These are phyloP conservation scores for Apostichopus parvimensis DNA, from an alignment of 35 echinoderm and acorn worm genomes.

Conservation along the genomic window DNA sequence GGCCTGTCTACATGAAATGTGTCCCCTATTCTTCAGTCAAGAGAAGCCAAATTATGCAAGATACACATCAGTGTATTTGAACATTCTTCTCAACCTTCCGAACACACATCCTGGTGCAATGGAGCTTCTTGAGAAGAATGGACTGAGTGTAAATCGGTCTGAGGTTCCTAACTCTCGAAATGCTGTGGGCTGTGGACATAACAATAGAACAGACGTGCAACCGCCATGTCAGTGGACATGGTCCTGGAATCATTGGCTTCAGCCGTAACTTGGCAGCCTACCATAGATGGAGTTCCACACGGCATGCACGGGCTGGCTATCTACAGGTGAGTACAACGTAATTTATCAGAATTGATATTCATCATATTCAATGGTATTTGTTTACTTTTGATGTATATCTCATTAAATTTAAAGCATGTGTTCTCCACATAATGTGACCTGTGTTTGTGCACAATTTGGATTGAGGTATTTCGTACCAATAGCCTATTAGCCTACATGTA, in stretches of 20 bases:
- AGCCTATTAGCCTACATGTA: too few species aligned
- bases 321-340: slow-evolving; percentile 35
- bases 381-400: neutral
- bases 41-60: slow-evolving; percentile 61
- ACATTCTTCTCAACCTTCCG: slow-evolving; percentile 48
- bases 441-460: too few species aligned
- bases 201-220: slow-evolving; percentile 67
- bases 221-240: slow-evolving; percentile 51
- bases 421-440: too few species aligned
- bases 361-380: too few species aligned
- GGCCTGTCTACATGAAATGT: slow-evolving; percentile 63
- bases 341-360: neutral
- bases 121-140: slow-evolving; percentile 56
- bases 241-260: slow-evolving; percentile 60
- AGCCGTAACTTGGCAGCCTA: slow-evolving; percentile 54
- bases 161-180: slow-evolving; percentile 53
- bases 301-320: slow-evolving; percentile 53
- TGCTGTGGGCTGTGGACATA: slow-evolving; percentile 51
- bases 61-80: slow-evolving; percentile 55
- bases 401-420: too few species aligned
- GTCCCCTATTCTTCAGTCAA: slow-evolving; percentile 62
- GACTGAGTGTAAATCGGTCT: slow-evolving; percentile 59
- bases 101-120: slow-evolving; percentile 49
- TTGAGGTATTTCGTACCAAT: too few species aligned
- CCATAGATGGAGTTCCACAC: slow-evolving; percentile 60